Evolutionary conservation across 2,113 vertebrate genomes (phyloP).

Genomic region (Scortum barcoo): DNA sequence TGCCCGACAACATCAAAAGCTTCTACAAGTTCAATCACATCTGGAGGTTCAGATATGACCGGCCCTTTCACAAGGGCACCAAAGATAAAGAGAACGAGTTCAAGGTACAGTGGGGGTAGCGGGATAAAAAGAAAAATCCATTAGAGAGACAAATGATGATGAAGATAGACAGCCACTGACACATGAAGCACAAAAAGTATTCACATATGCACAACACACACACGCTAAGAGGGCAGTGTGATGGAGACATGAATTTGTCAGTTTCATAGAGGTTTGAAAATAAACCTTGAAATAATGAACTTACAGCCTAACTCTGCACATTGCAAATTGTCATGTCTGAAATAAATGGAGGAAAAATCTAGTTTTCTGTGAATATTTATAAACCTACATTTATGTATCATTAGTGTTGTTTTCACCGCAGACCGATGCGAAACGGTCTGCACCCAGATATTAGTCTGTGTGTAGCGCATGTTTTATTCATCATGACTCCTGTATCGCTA

Average conservation of each 20-base stretch:
- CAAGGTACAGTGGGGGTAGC: slow-evolving; percentile 88
- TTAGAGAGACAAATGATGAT: neutral
- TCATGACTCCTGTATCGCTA: slow-evolving; percentile 63
- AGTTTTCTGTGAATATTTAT: slow-evolving; percentile 16
- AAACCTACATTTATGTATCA: slow-evolving; percentile 18
- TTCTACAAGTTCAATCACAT: slow-evolving; percentile 99
- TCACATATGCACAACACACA: neutral
- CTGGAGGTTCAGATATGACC: slow-evolving; percentile 97
- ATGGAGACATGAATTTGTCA: neutral
- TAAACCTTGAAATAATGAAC: neutral
- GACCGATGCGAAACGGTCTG: neutral
- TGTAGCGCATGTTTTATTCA: slow-evolving; percentile 81
- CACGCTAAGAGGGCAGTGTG: neutral
- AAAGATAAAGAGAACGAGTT: slow-evolving; percentile 99
- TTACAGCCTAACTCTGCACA: neutral
- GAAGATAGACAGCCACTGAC: neutral
- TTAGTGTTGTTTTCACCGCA: slow-evolving; percentile 25
- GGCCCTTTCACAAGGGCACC: slow-evolving; percentile 97
- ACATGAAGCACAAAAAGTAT: neutral
- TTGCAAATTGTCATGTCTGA: neutral
- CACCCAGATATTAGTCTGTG: slow-evolving; percentile 52
- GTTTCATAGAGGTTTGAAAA: neutral
- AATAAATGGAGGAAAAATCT: neutral
- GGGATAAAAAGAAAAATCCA: neutral
- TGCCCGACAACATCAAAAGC: slow-evolving; percentile 98